Evolutionary conservation across 2,113 vertebrate genomes (phyloP).

Genomic region (Mustelus asterias): DNA sequence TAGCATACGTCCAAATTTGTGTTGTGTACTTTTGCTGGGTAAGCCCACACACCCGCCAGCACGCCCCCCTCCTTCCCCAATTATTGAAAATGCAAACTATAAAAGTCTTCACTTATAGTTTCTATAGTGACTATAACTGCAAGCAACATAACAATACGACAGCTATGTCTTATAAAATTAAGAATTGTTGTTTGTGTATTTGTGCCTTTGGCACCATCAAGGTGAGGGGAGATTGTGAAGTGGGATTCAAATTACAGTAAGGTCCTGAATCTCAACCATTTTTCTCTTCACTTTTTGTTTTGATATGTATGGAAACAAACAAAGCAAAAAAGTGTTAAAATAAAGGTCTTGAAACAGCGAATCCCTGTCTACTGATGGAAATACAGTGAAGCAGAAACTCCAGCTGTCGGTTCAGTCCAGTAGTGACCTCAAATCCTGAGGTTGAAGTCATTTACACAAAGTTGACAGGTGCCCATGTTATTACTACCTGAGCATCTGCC

Average conservation of each 20-base stretch:
- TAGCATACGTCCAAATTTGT: neutral
- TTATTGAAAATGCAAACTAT: neutral
- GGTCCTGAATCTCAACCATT: neutral
- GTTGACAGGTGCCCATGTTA: neutral
- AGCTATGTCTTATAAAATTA: neutral
- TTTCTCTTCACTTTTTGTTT: neutral
- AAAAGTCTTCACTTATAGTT: neutral
- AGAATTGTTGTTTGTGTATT: neutral
- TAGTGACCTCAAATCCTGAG: neutral
- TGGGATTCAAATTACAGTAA: neutral
- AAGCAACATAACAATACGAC: neutral
- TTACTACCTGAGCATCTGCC: neutral
- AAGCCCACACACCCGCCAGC: neutral
- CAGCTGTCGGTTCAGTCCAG: neutral
- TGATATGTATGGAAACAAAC: neutral
- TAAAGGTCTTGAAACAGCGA: neutral
- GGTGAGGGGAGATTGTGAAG: neutral
- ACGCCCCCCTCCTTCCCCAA: too few relatives aligned
- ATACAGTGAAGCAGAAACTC: neutral
- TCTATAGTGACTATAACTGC: neutral
- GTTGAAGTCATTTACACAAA: neutral
- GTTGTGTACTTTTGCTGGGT: neutral
- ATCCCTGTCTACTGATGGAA: neutral
- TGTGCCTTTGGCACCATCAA: neutral
- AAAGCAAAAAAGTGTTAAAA: neutral